phyloP scores from a whole-genome alignment of 2,888 invertebrate genomes.

The Rhagonycha fulva region DNA sequence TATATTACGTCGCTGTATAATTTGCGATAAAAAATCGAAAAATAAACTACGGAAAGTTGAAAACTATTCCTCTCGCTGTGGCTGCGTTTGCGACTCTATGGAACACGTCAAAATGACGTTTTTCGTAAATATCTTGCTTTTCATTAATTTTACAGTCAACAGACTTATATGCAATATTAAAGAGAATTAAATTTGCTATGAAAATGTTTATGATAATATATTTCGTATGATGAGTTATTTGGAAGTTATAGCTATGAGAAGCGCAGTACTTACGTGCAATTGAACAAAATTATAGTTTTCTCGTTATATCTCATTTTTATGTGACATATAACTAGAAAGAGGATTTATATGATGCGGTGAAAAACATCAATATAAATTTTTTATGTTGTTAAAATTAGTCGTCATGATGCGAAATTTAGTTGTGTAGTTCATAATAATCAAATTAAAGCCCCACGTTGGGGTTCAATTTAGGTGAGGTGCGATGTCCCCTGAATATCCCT shows the following conservation, averaged over 20 bases:
- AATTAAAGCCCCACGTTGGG: too few species aligned
- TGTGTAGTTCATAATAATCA: too few species aligned
- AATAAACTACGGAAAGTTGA: not conserved
- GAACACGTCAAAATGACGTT: not conserved
- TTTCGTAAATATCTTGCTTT: not conserved
- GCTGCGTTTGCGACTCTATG: too few species aligned
- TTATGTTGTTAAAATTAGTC: too few species aligned
- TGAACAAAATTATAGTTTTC: not conserved
- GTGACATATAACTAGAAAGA: not conserved
- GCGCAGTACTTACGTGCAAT: not conserved
- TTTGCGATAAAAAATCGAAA: not conserved
- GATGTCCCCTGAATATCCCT: too few species aligned
- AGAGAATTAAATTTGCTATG: not conserved
- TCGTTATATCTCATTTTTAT: not conserved
- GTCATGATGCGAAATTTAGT: too few species aligned
- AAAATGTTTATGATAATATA: not conserved
- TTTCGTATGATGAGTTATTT: not conserved
- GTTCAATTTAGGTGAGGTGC: too few species aligned
- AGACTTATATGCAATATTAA: not conserved
- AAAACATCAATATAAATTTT: too few species aligned
- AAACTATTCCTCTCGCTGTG: not conserved
- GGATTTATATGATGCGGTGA: too few species aligned
- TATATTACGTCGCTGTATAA: not conserved
- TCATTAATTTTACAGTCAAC: not conserved
- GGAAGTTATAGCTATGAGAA: not conserved